Evolutionary conservation across 2,888 invertebrate genomes (phyloP).

Genomic region (Tillus elongatus): DNA sequence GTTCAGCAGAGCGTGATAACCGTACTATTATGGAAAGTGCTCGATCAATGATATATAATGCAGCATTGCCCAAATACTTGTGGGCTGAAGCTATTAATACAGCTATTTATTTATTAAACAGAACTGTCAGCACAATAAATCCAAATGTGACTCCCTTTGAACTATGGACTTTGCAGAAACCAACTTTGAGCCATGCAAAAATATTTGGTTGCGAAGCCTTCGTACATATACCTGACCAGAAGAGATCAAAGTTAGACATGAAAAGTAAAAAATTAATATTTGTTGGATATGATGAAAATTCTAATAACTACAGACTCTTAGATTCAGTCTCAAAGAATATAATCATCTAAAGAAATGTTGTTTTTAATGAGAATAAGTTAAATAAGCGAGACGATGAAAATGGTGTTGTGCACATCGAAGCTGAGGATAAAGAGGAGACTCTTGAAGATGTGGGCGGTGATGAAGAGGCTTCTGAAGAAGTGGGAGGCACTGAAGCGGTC

Average conservation of each 20-base stretch:
- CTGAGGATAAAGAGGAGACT: no score
- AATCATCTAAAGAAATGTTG: constrained; percentile 22
- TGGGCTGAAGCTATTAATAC: constrained; percentile 27
- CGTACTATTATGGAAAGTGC: constrained; percentile 5
- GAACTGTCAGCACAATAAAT: constrained; percentile 17
- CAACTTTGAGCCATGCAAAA: constrained; percentile 17
- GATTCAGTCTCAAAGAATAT: constrained; percentile 19
- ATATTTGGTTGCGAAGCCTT: constrained; percentile 20
- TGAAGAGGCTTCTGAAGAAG: neutral
- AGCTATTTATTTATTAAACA: constrained; percentile 30
- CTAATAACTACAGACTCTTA: constrained; percentile 23
- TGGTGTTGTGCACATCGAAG: neutral
- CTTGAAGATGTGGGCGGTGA: neutral
- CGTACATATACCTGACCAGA: constrained; percentile 12
- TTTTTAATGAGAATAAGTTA: no score
- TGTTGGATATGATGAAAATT: constrained; percentile 17
- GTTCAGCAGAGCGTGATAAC: constrained; percentile 6
- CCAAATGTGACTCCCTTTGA: constrained; percentile 17
- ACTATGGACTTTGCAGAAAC: constrained; percentile 15
- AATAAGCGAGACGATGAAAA: neutral
- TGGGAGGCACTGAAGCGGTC: neutral
- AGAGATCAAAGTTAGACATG: constrained; percentile 15
- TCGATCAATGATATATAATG: constrained; percentile 5
- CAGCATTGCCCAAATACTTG: constrained; percentile 5
- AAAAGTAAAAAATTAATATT: constrained; percentile 16